These are phyloP conservation scores for Lagorchestes hirsutus DNA, from an alignment of 2,797 vertebrate genomes.

Conservation along the genomic window DNA sequence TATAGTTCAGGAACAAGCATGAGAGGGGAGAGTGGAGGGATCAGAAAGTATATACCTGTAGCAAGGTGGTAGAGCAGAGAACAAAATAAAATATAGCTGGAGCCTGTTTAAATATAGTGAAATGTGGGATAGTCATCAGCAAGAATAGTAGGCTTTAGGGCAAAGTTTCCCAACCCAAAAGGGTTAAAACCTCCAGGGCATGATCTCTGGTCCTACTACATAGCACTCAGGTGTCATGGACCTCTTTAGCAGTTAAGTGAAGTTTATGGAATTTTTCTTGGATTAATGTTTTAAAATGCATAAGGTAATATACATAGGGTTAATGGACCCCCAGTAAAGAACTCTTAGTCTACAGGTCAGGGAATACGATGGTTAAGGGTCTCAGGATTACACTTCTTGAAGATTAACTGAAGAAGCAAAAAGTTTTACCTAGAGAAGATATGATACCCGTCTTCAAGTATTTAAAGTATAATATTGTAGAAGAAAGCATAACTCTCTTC, in stretches of 20 bases:
- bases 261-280: background rate
- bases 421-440: background rate
- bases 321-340: background rate
- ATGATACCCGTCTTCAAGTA: background rate
- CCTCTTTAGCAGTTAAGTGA: background rate
- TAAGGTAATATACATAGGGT: background rate
- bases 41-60: background rate
- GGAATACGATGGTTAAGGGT: background rate
- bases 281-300: background rate
- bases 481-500: background rate
- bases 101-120: background rate
- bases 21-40: background rate
- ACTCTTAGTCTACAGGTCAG: background rate
- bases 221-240: background rate
- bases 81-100: background rate
- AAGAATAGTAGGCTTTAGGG: background rate
- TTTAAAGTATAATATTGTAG: background rate
- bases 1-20: background rate
- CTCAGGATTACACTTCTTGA: background rate
- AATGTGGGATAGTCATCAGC: background rate
- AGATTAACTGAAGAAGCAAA: background rate
- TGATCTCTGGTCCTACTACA: background rate
- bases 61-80: background rate
- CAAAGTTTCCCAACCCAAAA: background rate
- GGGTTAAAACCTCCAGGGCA: background rate